Base-by-base conservation (phyloP, 2,888 invertebrate genomes). In the Melipona bicolor region DNA sequence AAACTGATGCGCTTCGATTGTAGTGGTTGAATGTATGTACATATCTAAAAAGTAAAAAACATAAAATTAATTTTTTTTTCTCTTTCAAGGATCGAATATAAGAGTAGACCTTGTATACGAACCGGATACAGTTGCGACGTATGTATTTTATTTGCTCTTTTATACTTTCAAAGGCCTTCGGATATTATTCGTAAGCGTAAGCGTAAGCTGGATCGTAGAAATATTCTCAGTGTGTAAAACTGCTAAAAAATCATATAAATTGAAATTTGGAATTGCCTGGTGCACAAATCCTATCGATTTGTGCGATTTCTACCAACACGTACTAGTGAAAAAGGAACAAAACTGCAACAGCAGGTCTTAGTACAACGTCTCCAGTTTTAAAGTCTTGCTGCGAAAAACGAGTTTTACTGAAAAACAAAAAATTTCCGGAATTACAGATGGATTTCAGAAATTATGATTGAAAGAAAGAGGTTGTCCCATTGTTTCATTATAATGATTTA, bases 401-500 rank as follows among this genome's bases (percentile, higher is more conserved):
- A 59, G 43, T 27, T 49, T 19, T 3, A 19, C 36, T 73, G 3
- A n/a, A 54, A 13, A 24, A 43, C 21, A 36, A 24, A 19, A 36
- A n/a, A 15, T 15, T n/a, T n/a, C 19, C 19, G 27, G 11, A 43
- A 24, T 19, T 21, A 1, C 43, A 4, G 6, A 19, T 21, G 68
- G 68, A 32, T 68, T 19, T 43, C n/a, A 4, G 32, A 17, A 4
- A 19, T 52, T 3, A 27, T 54, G 17, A 50, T 32, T 17, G 6
- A 19, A 19, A 17, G 36, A 19, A 54, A 65, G 43, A 43, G 43
- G 9, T 9, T 9, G 24, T 32, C 4, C 4, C 72, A 13, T 52
- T 24, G 43, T 87, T 91, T 90, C 84, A 83, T 91, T 91, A 86
- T 91, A 90, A 90, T 92, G 89, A 90, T 93, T 93, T 93, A 93